Percentiles rank a stretch among this genome's conserved stretches.
phyloP scores from a whole-genome alignment of 2,888 invertebrate genomes.

The Nesidiocoris tenuis region DNA sequence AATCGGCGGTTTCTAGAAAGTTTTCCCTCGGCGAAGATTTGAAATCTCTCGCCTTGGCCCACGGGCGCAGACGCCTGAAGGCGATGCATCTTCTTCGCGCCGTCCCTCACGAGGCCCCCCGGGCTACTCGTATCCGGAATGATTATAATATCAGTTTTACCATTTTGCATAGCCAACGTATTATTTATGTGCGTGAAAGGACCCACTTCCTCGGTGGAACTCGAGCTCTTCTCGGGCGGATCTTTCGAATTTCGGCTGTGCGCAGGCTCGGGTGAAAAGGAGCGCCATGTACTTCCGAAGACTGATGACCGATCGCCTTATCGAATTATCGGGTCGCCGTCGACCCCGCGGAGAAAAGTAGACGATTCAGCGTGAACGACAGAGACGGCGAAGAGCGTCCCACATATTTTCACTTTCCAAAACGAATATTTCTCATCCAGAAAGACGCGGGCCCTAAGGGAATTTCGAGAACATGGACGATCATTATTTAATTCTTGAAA shows the following conservation, averaged over 20 bases:
- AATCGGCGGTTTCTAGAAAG: not conserved
- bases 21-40: not conserved
- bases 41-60: not conserved
- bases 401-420: not conserved
- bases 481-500: not conserved
- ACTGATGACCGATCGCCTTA: not conserved
- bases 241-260: not conserved
- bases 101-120: not conserved
- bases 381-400: not conserved
- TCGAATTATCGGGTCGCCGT: not conserved
- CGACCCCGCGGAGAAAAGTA: not conserved
- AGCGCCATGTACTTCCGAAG: not conserved
- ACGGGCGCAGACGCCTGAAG: slow-evolving; percentile 19
- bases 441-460: not conserved
- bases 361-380: not conserved
- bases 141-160: slow-evolving; percentile 36
- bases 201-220: not conserved
- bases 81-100: slow-evolving; percentile 34
- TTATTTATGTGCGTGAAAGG: not conserved
- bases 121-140: slow-evolving; percentile 27
- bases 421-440: not conserved
- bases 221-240: too few relatives aligned
- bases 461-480: not conserved
- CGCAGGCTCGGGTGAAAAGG: not conserved
- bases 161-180: not conserved